These are phyloP conservation scores for Chrysaora quinquecirrha DNA, from an alignment of 30 jellyfish, hydroid and myxozoan species.

Conservation along the genomic window DNA sequence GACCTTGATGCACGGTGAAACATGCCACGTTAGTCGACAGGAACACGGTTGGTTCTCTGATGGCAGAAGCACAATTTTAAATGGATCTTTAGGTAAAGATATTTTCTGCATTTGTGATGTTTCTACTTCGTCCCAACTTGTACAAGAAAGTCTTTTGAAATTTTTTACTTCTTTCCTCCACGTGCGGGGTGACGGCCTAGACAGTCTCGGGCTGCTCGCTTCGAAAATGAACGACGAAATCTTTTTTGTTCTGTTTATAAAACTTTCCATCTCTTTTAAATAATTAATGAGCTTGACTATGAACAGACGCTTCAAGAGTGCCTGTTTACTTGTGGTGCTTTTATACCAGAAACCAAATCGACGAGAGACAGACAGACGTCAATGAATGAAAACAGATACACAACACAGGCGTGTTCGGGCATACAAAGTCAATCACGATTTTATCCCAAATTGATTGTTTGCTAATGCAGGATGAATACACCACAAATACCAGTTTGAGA, in stretches of 20 bases:
- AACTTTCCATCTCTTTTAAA: constrained; percentile 66
- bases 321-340: constrained; percentile 7
- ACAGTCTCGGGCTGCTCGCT: constrained; percentile 42
- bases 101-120: constrained; percentile 36
- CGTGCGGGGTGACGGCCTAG: constrained; percentile 71
- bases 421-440: constrained; percentile 10
- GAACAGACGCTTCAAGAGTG: constrained; percentile 14
- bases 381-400: constrained; percentile 27
- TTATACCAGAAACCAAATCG: background rate
- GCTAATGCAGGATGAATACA: constrained; percentile 7
- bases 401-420: constrained; percentile 8
- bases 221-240: constrained; percentile 60
- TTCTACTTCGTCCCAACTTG: constrained; percentile 76
- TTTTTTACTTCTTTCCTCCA: constrained; percentile 59
- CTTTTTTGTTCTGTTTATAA: constrained; percentile 62
- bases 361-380: constrained; percentile 3
- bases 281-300: constrained; percentile 51
- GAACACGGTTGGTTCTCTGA: constrained; percentile 81
- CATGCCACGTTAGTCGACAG: constrained; percentile 63
- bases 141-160: constrained; percentile 67
- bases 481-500: background rate
- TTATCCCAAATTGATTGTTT: constrained; percentile 12
- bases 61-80: constrained; percentile 56
- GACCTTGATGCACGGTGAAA: constrained; percentile 61
- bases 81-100: constrained; percentile 21